These are phyloP conservation scores for Pentalonia nigronervosa DNA, from an alignment of 1,140 invertebrate genomes.

Conservation along the genomic window DNA sequence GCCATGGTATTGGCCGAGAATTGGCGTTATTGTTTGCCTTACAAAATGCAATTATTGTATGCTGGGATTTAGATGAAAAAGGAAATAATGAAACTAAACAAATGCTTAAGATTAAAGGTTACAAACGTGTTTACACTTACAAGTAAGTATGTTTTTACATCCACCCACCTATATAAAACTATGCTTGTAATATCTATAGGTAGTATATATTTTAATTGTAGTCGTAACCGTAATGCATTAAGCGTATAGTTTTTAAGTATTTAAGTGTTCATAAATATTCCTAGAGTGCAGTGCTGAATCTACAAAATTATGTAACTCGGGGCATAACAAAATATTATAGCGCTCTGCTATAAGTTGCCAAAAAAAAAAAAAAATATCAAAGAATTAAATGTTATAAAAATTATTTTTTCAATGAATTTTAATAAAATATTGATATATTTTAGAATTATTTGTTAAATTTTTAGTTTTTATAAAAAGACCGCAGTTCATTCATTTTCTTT, in stretches of 20 bases:
- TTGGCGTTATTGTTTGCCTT: constrained; percentile 80
- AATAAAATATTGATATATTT: too few species aligned
- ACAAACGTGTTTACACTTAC: constrained; percentile 67
- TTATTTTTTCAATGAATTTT: too few species aligned
- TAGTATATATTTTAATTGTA: neutral
- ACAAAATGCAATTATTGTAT: constrained; percentile 80
- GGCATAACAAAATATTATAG: too few species aligned
- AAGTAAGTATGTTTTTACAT: constrained; percentile 65
- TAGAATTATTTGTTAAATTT: too few species aligned
- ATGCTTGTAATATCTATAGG: neutral
- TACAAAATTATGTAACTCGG: too few species aligned
- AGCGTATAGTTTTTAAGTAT: neutral
- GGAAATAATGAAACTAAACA: constrained; percentile 73
- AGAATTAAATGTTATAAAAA: too few species aligned
- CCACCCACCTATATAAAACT: neutral
- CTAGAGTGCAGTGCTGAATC: too few species aligned
- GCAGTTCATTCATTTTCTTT: too few species aligned
- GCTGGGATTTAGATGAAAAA: constrained; percentile 86
- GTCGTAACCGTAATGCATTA: neutral
- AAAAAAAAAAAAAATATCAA: too few species aligned
- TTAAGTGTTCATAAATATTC: too few species aligned
- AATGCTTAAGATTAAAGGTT: constrained; percentile 66
- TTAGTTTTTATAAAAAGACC: too few species aligned
- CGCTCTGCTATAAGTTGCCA: too few species aligned
- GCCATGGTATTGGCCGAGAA: constrained; percentile 89